phyloP scores from a whole-genome alignment of 2,797 vertebrate species.

The Catamblyrhynchus diadema region DNA sequence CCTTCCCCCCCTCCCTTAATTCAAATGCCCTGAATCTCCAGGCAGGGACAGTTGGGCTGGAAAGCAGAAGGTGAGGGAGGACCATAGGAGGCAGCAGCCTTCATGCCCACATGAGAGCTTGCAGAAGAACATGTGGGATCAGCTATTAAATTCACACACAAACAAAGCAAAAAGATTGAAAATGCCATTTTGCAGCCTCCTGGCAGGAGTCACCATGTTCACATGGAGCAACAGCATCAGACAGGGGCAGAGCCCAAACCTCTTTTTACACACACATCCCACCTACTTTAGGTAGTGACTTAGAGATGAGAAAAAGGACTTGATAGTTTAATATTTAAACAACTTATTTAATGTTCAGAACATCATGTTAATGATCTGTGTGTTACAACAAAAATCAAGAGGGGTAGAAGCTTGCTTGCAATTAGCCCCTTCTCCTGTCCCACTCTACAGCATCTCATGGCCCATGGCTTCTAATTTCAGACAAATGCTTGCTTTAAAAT shows the following conservation, averaged over 20 bases:
- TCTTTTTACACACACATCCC: background rate
- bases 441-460: background rate
- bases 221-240: background rate
- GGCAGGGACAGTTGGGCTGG: background rate
- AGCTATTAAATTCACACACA: background rate
- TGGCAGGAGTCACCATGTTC: background rate
- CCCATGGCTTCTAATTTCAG: slow-evolving; percentile 32
- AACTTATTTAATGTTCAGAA: slow-evolving; percentile 8
- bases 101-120: fast-evolving
- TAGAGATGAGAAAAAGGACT: background rate
- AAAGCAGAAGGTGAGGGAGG: background rate
- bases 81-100: background rate
- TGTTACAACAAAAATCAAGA: slow-evolving; percentile 49
- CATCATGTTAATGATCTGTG: background rate
- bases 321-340: slow-evolving; percentile 34
- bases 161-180: background rate
- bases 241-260: background rate
- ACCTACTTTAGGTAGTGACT: background rate
- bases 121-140: background rate
- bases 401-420: background rate
- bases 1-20: background rate
- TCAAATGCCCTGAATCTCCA: background rate
- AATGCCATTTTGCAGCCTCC: background rate
- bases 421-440: slow-evolving; percentile 24
- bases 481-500: background rate